Percentiles rank a stretch among this genome's conserved stretches.
Conservation (phyloP, 2,113 vertebrate species). For the Burhinus bistriatus region DNA sequence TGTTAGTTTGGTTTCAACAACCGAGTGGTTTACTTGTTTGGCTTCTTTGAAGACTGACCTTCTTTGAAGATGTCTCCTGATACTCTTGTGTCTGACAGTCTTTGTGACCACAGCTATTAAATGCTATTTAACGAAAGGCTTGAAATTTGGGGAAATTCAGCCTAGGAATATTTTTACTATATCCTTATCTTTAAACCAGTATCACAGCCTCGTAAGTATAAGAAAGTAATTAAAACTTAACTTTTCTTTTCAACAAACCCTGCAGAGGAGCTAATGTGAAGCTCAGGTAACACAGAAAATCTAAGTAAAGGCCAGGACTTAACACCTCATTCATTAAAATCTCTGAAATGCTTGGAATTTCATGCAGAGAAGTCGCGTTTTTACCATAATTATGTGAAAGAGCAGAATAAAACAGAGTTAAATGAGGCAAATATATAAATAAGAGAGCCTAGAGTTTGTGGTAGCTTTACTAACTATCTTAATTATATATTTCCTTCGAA, state of each 20-base stretch:
- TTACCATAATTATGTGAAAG: conserved; percentile 27
- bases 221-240: neutral
- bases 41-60: neutral
- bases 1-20: neutral
- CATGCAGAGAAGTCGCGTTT: neutral
- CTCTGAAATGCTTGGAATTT: conserved; percentile 25
- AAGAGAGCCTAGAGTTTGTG: conserved; percentile 40
- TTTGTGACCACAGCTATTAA: neutral
- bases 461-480: conserved; percentile 60
- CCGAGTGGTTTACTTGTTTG: neutral
- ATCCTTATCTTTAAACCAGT: neutral
- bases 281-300: conserved; percentile 1
- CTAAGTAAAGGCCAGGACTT: neutral
- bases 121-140: neutral
- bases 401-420: conserved; percentile 47
- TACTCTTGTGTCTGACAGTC: neutral
- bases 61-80: neutral
- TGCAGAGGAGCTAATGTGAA: neutral
- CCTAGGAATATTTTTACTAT: neutral
- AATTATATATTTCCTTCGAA: conserved; percentile 61
- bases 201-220: neutral
- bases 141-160: neutral
- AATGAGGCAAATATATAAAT: conserved; percentile 60
- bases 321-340: conserved; percentile 38
- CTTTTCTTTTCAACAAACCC: neutral